Percentiles rank a stretch among this genome's conserved stretches.
phyloP scores from a whole-genome alignment of 2,888 invertebrate species.

The Epicampocera succincta region DNA sequence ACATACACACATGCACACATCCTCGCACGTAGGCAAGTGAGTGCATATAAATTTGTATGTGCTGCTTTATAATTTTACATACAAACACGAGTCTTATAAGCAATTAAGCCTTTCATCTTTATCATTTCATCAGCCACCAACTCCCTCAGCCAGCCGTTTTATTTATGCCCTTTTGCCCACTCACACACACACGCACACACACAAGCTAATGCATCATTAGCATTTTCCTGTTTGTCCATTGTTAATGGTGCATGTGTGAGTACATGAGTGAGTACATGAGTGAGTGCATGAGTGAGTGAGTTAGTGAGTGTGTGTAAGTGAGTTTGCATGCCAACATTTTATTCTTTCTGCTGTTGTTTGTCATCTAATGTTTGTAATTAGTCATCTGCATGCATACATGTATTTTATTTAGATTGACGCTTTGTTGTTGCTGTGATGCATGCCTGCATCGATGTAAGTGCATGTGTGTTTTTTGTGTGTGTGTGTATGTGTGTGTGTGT shows the following conservation, averaged over 20 bases:
- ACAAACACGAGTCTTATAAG: conserved; percentile 52
- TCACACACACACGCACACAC: background rate
- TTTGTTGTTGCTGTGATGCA: conserved; percentile 35
- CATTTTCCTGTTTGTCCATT: conserved; percentile 54
- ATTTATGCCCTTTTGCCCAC: conserved; percentile 1
- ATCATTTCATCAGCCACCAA: conserved; percentile 48
- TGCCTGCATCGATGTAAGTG: background rate
- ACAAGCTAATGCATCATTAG: conserved; percentile 63
- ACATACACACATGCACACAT: too few species aligned
- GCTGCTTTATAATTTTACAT: background rate
- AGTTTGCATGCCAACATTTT: conserved; percentile 28
- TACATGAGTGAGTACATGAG: background rate
- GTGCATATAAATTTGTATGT: conserved; percentile 14
- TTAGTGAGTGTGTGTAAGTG: conserved; percentile 2
- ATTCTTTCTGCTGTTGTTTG: conserved; percentile 55
- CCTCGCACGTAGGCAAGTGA: background rate
- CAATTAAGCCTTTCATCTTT: conserved; percentile 69
- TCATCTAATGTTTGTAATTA: conserved; percentile 69
- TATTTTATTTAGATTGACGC: conserved; percentile 49
- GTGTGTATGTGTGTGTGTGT: background rate
- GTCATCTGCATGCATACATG: conserved; percentile 64
- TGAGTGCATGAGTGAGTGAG: background rate
- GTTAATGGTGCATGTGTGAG: conserved; percentile 7
- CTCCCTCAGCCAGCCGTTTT: background rate
- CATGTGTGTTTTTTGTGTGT: too few species aligned